Percentiles rank a stretch among this genome's conserved stretches.
These are phyloP conservation scores for Aspidapion aeneum DNA, from an alignment of 2,888 invertebrate species.

Conservation along the genomic window DNA sequence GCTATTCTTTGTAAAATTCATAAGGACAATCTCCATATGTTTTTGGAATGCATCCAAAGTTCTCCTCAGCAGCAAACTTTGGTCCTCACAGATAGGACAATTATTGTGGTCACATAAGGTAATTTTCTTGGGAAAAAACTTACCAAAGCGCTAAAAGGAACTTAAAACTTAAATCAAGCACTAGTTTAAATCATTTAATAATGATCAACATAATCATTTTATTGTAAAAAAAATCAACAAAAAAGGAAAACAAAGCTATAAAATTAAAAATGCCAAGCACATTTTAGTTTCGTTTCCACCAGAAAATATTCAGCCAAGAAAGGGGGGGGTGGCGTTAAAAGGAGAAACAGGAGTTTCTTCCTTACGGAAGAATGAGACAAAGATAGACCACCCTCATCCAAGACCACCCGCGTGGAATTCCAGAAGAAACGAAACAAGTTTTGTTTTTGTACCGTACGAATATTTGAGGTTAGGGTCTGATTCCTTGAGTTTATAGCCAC, in stretches of 20 bases:
- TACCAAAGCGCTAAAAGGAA: no score
- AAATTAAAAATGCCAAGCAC: background rate
- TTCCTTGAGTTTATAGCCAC: no score
- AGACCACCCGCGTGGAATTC: background rate
- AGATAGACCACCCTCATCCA: background rate
- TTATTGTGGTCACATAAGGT: no score
- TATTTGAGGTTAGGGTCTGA: no score
- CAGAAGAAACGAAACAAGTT: background rate
- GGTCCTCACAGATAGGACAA: no score
- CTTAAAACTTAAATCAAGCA: no score
- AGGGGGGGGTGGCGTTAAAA: background rate
- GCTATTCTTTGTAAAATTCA: no score
- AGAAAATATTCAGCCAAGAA: no score
- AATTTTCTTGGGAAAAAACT: no score
- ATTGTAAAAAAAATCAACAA: background rate
- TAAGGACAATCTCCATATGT: no score
- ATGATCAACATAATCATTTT: background rate
- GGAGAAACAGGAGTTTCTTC: background rate
- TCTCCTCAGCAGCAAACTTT: no score
- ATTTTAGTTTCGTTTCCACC: background rate
- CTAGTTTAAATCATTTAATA: background rate
- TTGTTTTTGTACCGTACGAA: background rate
- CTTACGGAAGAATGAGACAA: background rate
- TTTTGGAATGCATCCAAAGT: no score
- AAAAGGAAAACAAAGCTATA: background rate